A percentile compares a stretch with the other conserved stretches of the same genome.
Evolutionary conservation across 1,140 invertebrate species (phyloP).

Genomic region (Danaus melanippus): DNA sequence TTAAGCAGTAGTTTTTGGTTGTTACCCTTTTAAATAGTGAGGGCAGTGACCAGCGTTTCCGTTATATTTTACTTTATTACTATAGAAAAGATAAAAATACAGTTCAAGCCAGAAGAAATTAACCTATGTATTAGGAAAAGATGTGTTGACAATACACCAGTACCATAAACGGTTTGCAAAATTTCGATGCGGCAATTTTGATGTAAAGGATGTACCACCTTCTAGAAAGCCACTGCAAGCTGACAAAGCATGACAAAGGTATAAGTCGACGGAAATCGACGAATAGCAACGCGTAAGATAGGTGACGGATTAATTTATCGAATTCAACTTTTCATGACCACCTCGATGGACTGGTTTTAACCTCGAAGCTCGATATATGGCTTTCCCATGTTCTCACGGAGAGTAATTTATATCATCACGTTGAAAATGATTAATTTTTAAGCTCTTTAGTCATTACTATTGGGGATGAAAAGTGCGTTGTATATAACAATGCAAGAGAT

Average conservation of each 20-base stretch:
- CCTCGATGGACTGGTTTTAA: background rate
- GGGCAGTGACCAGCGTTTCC: too few species aligned
- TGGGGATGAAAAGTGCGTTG: too few species aligned
- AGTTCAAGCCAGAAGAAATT: slow-evolving; percentile 5
- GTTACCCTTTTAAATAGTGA: too few species aligned
- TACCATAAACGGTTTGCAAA: slow-evolving; percentile 4
- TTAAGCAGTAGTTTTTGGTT: too few species aligned
- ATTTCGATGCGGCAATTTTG: slow-evolving; percentile 13
- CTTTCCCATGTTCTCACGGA: too few species aligned
- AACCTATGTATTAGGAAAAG: slow-evolving; percentile 15
- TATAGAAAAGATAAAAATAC: slow-evolving; percentile 4
- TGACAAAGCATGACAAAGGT: slow-evolving; percentile 13
- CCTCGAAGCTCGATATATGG: too few species aligned
- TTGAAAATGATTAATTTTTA: too few species aligned
- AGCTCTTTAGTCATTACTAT: too few species aligned
- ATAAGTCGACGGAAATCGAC: slow-evolving; percentile 9
- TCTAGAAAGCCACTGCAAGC: slow-evolving; percentile 18
- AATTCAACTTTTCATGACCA: slow-evolving; percentile 5
- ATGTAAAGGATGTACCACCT: slow-evolving; percentile 17
- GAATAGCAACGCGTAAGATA: background rate
- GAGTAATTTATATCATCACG: too few species aligned
- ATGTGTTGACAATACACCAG: slow-evolving; percentile 13
- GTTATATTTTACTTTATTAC: slow-evolving; percentile 1
- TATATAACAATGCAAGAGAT: too few species aligned
- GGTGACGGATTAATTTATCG: slow-evolving; percentile 1